Evolutionary conservation across 2,797 vertebrate species (phyloP).

Genomic region (Sebastiscus tertius): DNA sequence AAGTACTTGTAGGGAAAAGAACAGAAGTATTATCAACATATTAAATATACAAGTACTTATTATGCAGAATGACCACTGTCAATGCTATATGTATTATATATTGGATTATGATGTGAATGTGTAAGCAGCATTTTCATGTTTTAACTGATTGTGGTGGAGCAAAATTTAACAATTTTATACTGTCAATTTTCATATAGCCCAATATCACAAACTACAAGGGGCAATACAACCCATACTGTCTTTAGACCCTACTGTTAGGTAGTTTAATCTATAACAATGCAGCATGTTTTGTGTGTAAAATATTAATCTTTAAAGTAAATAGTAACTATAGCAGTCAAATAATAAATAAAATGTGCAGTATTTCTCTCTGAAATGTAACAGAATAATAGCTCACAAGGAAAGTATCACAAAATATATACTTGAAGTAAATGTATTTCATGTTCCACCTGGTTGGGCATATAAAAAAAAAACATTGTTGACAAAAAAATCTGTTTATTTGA

Average conservation of each 20-base stretch:
- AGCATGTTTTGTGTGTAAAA: neutral
- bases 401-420: neutral
- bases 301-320: neutral
- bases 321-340: neutral
- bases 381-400: neutral
- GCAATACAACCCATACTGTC: neutral
- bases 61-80: neutral
- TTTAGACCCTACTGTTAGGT: neutral
- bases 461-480: neutral
- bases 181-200: neutral
- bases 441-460: neutral
- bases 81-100: too few relatives aligned
- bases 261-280: neutral
- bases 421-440: neutral
- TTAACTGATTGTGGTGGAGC: neutral
- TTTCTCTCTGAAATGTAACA: neutral
- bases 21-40: neutral
- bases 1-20: neutral
- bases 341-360: neutral
- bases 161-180: neutral
- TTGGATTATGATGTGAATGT: neutral
- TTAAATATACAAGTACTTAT: neutral
- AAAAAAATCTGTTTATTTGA: constrained; percentile 40
- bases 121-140: neutral
- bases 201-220: too few relatives aligned